Evolutionary conservation across 2,797 vertebrate species (phyloP).

Genomic region (Limosa lapponica): DNA sequence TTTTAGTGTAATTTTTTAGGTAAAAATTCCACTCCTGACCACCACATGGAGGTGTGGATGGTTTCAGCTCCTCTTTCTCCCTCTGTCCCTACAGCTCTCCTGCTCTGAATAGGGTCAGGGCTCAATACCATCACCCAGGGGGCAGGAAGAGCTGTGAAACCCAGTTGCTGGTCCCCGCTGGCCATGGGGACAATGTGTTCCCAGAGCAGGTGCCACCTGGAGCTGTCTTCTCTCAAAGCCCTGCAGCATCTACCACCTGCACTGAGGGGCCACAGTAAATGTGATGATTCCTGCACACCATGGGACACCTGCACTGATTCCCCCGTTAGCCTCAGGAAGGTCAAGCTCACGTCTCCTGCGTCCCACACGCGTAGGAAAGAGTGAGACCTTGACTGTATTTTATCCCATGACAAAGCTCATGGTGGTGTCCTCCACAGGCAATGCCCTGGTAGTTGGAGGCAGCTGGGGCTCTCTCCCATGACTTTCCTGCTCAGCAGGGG

Average conservation of each 20-base stretch:
- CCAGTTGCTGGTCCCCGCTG: background rate
- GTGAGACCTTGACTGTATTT: background rate
- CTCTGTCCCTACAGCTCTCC: background rate
- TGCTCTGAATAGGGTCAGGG: background rate
- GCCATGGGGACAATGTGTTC: background rate
- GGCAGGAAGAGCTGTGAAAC: background rate
- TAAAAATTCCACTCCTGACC: background rate
- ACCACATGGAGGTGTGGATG: background rate
- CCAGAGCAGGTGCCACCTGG: conserved; percentile 11
- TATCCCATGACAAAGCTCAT: background rate
- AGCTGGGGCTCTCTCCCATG: background rate
- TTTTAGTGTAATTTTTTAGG: no score
- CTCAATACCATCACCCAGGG: background rate
- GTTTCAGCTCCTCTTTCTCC: background rate
- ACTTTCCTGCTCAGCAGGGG: background rate
- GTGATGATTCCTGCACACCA: background rate
- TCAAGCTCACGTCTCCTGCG: accelerated
- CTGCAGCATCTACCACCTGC: background rate
- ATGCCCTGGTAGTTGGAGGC: accelerated
- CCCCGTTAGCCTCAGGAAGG: background rate
- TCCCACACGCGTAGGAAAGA: background rate
- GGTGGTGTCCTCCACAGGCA: background rate
- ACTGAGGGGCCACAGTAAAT: background rate
- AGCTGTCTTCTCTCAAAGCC: background rate
- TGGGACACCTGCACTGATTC: background rate